phyloP scores from a whole-genome alignment of 2,888 invertebrate genomes.

The Neuroscelio doddi region DNA sequence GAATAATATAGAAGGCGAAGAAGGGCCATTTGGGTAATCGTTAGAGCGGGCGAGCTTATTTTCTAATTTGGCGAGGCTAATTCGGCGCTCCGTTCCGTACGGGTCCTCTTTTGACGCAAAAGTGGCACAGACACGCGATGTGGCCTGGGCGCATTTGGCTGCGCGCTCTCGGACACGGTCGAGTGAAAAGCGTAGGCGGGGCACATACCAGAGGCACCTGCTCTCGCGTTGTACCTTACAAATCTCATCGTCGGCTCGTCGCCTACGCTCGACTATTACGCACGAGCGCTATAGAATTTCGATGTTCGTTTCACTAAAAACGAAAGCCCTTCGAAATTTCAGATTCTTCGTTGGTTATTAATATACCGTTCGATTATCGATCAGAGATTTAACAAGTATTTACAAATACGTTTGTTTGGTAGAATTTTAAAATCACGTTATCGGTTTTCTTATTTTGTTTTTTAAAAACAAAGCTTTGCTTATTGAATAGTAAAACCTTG shows the following conservation, averaged over 20 bases:
- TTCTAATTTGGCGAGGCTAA: slow-evolving; percentile 17
- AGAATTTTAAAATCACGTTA: no score
- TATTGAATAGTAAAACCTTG: no score
- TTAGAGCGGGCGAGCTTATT: slow-evolving; percentile 11
- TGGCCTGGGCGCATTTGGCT: slow-evolving; percentile 7
- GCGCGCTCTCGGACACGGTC: slow-evolving; percentile 19
- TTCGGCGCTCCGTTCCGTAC: slow-evolving; percentile 12
- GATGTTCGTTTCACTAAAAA: neutral
- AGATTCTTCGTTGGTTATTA: neutral
- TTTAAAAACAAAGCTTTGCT: no score
- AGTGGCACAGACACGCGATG: slow-evolving; percentile 18
- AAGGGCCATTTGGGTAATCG: slow-evolving; percentile 8
- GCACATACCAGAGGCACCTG: slow-evolving; percentile 68
- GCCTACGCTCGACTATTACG: slow-evolving; percentile 15
- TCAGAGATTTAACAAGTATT: no score
- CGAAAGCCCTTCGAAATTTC: neutral
- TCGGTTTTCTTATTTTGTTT: no score
- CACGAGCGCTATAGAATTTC: neutral
- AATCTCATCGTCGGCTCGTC: slow-evolving; percentile 41
- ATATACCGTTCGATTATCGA: no score
- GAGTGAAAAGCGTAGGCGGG: slow-evolving; percentile 66
- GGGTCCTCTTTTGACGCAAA: slow-evolving; percentile 13
- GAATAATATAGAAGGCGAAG: neutral
- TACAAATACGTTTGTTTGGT: no score
- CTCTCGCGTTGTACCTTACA: slow-evolving; percentile 58